A percentile compares a stretch with the other conserved stretches of the same genome.
Conservation (phyloP, 35 echinoderm and acorn worm species). For the Heliocidaris tuberculata region DNA sequence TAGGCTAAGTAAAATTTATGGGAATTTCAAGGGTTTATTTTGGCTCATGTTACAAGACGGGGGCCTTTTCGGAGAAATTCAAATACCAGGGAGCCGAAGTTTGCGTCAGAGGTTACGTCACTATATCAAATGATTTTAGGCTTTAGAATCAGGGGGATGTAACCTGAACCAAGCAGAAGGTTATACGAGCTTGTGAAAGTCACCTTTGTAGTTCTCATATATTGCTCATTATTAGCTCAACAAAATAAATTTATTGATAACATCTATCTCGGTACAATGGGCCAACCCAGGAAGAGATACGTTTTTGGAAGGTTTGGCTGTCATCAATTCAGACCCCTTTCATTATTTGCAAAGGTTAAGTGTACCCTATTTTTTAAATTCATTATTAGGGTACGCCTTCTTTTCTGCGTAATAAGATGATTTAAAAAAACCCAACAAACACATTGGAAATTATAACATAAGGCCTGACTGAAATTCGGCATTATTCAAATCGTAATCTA, state of each 20-base stretch:
- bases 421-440: too few relatives aligned
- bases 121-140: neutral
- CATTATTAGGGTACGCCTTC: too few relatives aligned
- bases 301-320: too few relatives aligned
- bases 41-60: neutral
- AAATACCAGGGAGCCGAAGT: neutral
- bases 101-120: neutral
- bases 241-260: neutral
- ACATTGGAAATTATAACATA: too few relatives aligned
- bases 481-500: neutral
- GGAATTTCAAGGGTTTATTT: constrained; percentile 11
- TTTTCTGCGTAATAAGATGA: too few relatives aligned
- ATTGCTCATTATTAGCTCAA: neutral
- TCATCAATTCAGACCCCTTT: too few relatives aligned
- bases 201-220: neutral
- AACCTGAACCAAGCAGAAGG: neutral
- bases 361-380: too few relatives aligned
- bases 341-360: too few relatives aligned
- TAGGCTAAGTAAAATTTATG: neutral
- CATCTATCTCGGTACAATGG: neutral
- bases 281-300: neutral
- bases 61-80: neutral
- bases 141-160: neutral
- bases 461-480: too few relatives aligned
- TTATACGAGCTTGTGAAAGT: neutral